These are phyloP conservation scores for Trissoscelio sp. DNA, from an alignment of 2,888 invertebrate species.

Conservation along the genomic window DNA sequence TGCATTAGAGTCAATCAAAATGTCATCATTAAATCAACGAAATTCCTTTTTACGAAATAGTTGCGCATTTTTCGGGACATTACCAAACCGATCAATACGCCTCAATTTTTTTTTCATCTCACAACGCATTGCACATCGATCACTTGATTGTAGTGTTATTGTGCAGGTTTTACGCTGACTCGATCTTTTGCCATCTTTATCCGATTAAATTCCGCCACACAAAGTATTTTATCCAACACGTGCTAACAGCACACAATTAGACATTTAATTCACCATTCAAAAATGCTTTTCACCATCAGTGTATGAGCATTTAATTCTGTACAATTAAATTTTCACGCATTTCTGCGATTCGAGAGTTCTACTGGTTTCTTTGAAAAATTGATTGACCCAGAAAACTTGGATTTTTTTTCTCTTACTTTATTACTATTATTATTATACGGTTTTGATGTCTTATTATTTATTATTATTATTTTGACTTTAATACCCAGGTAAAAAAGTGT, in stretches of 20 bases:
- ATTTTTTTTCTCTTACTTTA: too few relatives aligned
- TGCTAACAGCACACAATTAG: slow-evolving; percentile 26
- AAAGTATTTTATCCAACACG: slow-evolving; percentile 10
- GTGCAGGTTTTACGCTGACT: slow-evolving; percentile 43
- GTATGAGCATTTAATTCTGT: slow-evolving; percentile 8
- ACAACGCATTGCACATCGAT: slow-evolving; percentile 39
- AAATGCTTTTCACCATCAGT: neutral
- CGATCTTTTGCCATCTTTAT: slow-evolving; percentile 26
- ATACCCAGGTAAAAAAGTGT: too few relatives aligned
- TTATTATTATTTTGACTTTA: too few relatives aligned
- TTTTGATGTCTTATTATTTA: too few relatives aligned
- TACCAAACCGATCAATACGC: slow-evolving; percentile 36
- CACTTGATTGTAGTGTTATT: slow-evolving; percentile 53
- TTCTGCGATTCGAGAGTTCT: slow-evolving; percentile 8
- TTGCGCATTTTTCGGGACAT: slow-evolving; percentile 9
- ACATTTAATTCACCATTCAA: neutral
- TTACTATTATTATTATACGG: too few relatives aligned
- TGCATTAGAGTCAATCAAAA: slow-evolving; percentile 3
- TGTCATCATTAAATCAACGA: neutral
- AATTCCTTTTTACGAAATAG: neutral
- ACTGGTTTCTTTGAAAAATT: slow-evolving; percentile 33
- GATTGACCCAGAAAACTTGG: slow-evolving; percentile 41
- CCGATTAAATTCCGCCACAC: slow-evolving; percentile 5
- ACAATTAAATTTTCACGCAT: slow-evolving; percentile 37
- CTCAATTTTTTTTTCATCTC: slow-evolving; percentile 32